Evolutionary conservation across 2,113 vertebrate species (phyloP), one percentile per base, ranked within the genome.

Genomic region (Hylia prasina): DNA sequence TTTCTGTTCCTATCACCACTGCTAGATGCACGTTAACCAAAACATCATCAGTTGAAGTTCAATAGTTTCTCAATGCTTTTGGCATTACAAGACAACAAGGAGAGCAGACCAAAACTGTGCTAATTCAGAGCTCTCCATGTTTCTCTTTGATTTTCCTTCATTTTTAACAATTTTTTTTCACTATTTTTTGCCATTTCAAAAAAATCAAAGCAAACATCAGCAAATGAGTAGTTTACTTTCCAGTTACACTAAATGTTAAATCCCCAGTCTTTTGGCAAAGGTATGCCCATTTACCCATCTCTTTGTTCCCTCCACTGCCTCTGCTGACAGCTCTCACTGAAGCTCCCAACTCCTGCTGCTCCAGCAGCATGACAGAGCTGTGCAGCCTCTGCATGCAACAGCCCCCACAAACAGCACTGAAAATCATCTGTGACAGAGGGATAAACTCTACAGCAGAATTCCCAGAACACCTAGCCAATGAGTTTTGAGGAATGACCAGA

Each of bases 171-270:
- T 2, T 2, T 42, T 45, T 60, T 50, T 2, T 4, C 24, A 15
- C 21, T 4, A 0, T 7, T 37, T 44, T 30, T 28, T 63, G 7
- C 6, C 3, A 19, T 65, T 51, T 7, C 1, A 47, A 73, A 54
- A 71, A 82, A 72, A 16, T 8, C 7, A 76, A 82, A 65, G 18
- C 5, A 2, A 60, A 31, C 2, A 76, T 20, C 53, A 82, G 24
- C 31, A 82, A 65, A 54, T 33, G 9, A 75, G 9, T 6, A 6
- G 47, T 35, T 54, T 20, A 14, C 8, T 63, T 93, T 83, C 42
- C 27, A 69, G 2, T 5, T 39, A 31, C 20, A 45, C 15, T 47
- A 27, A 4, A 33, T 5, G 2, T 60, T 53, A 18, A 81, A 83
- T 20, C 21, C 35, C 42, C 7, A 0, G 60, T 21, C 35, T 50